Evolutionary conservation across 2,113 vertebrate species (phyloP).

Genomic region (Phocoena sinus): DNA sequence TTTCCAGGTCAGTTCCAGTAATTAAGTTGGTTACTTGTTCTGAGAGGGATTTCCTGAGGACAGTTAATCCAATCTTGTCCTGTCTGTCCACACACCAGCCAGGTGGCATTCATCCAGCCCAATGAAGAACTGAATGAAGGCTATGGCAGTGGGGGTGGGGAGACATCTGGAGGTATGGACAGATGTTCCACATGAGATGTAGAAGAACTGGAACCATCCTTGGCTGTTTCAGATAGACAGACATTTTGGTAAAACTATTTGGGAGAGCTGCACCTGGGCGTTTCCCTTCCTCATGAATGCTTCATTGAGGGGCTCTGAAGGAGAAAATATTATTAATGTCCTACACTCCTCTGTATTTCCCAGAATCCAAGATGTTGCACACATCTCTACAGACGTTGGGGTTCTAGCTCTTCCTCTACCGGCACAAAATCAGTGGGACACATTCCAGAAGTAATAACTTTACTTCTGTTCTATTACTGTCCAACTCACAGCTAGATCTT

Average conservation of each 20-base stretch:
- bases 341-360: neutral
- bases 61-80: neutral
- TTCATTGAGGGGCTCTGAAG: neutral
- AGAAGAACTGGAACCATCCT: fast-evolving
- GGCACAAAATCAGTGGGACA: too few relatives aligned
- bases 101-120: neutral
- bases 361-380: neutral
- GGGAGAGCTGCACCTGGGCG: neutral
- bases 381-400: neutral
- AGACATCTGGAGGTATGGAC: neutral
- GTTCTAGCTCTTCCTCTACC: neutral
- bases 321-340: neutral
- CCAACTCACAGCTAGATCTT: neutral
- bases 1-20: neutral
- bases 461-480: neutral
- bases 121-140: neutral
- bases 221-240: neutral
- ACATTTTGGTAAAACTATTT: neutral
- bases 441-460: neutral
- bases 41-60: neutral
- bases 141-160: fast-evolving
- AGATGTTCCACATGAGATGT: too few relatives aligned
- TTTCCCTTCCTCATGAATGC: neutral
- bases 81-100: neutral
- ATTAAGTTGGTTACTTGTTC: neutral